These are phyloP conservation scores for Tinea semifulvella DNA, from an alignment of 2,888 invertebrate species.

Conservation along the genomic window DNA sequence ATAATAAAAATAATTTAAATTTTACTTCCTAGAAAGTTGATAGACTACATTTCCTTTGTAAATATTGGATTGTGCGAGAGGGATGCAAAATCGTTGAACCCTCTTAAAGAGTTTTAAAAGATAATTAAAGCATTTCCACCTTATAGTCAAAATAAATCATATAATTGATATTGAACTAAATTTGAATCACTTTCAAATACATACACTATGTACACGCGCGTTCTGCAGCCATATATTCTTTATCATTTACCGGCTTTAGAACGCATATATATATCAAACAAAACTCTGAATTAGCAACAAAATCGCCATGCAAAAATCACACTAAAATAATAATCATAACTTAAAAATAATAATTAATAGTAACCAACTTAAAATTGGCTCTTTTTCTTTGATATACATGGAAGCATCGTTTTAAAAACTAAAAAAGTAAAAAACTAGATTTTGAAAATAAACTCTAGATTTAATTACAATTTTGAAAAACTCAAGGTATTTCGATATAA, in stretches of 20 bases:
- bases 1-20: too few relatives aligned
- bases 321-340: slow-evolving; percentile 50
- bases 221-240: not conserved
- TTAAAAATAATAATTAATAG: slow-evolving; percentile 48
- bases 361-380: slow-evolving; percentile 60
- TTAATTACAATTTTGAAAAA: slow-evolving; percentile 5
- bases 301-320: slow-evolving; percentile 62
- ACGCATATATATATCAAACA: slow-evolving; percentile 38
- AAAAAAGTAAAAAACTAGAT: slow-evolving; percentile 51
- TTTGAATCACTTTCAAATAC: slow-evolving; percentile 39
- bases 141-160: slow-evolving; percentile 62
- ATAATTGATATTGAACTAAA: slow-evolving; percentile 52
- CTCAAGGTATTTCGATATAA: not conserved
- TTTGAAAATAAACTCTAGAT: slow-evolving; percentile 15
- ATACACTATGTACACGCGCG: slow-evolving; percentile 46
- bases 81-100: too few relatives aligned
- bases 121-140: slow-evolving; percentile 67
- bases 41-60: too few relatives aligned
- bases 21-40: too few relatives aligned
- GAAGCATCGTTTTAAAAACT: slow-evolving; percentile 63
- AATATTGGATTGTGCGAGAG: too few relatives aligned
- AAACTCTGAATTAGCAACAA: slow-evolving; percentile 49
- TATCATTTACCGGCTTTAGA: slow-evolving; percentile 22
- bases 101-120: slow-evolving; percentile 55
- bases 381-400: slow-evolving; percentile 65